These are phyloP conservation scores for Sericinus montela DNA, from an alignment of 2,888 invertebrate species.

Conservation along the genomic window DNA sequence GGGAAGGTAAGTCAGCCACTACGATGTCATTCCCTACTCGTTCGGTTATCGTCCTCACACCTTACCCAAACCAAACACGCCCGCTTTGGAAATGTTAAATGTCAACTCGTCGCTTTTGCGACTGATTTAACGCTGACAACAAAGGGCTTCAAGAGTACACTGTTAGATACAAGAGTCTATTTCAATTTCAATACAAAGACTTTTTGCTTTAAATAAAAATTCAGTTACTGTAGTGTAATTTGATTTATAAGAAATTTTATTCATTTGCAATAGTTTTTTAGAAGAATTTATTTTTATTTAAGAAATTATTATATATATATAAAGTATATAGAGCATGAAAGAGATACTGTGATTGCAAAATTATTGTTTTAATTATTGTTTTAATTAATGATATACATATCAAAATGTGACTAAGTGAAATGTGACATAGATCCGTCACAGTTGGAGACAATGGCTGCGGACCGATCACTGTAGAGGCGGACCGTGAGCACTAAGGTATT, in stretches of 20 bases:
- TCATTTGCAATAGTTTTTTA: neutral
- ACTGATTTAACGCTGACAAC: constrained; percentile 42
- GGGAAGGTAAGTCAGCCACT: constrained; percentile 41
- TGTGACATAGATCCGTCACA: too few species aligned
- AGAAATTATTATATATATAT: too few species aligned
- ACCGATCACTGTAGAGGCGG: too few species aligned
- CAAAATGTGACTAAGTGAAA: too few species aligned
- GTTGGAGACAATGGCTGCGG: too few species aligned
- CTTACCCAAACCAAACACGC: constrained; percentile 49
- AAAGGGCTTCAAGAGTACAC: constrained; percentile 25
- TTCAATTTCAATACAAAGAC: constrained; percentile 6
- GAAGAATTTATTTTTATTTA: neutral
- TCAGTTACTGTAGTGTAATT: constrained; percentile 7
- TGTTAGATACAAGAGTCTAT: constrained; percentile 4
- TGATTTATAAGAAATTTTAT: constrained; percentile 7
- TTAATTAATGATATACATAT: too few species aligned
- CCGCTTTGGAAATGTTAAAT: constrained; percentile 44
- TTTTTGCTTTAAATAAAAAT: constrained; percentile 4
- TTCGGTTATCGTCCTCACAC: constrained; percentile 57
- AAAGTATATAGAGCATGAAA: too few species aligned
- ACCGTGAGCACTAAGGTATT: too few species aligned
- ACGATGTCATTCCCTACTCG: constrained; percentile 34
- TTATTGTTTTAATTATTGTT: too few species aligned
- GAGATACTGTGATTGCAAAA: too few species aligned
- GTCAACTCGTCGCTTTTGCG: constrained; percentile 48